Percentiles rank a stretch among this genome's conserved stretches.
These are phyloP conservation scores for Leucosticte australis DNA, from an alignment of 2,113 vertebrate genomes.

Conservation along the genomic window DNA sequence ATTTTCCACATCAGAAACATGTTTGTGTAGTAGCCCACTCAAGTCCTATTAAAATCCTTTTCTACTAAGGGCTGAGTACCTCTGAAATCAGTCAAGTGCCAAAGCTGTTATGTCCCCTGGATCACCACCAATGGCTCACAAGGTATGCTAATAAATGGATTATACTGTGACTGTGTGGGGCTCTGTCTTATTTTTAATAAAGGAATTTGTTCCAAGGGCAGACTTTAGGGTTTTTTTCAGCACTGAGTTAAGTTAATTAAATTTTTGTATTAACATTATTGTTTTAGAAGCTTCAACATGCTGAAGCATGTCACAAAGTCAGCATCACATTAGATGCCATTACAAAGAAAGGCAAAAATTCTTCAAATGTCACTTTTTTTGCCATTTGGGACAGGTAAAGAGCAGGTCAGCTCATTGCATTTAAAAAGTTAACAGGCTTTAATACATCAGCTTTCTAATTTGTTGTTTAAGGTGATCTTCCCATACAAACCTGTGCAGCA, in stretches of 20 bases:
- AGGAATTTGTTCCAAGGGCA: background rate
- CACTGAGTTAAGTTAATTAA: background rate
- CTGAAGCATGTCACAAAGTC: background rate
- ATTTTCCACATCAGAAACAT: background rate
- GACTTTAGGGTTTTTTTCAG: background rate
- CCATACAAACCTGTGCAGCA: background rate
- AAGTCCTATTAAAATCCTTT: background rate
- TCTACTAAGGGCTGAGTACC: background rate
- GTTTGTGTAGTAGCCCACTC: background rate
- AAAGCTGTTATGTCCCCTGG: background rate
- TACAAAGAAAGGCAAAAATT: background rate
- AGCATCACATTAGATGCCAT: background rate
- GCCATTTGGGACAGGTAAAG: background rate
- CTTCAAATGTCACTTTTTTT: background rate
- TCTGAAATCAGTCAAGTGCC: constrained; percentile 31
- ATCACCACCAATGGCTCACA: constrained; percentile 10
- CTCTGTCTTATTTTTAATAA: constrained; percentile 28
- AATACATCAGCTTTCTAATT: background rate
- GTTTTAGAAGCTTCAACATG: background rate
- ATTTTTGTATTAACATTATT: background rate
- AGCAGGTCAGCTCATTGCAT: background rate
- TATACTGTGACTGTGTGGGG: background rate
- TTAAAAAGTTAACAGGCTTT: background rate
- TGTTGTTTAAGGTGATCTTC: background rate
- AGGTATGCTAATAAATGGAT: constrained; percentile 54